Evolutionary conservation across 1,140 invertebrate species (phyloP).

Genomic region (Ganaspis sp.): DNA sequence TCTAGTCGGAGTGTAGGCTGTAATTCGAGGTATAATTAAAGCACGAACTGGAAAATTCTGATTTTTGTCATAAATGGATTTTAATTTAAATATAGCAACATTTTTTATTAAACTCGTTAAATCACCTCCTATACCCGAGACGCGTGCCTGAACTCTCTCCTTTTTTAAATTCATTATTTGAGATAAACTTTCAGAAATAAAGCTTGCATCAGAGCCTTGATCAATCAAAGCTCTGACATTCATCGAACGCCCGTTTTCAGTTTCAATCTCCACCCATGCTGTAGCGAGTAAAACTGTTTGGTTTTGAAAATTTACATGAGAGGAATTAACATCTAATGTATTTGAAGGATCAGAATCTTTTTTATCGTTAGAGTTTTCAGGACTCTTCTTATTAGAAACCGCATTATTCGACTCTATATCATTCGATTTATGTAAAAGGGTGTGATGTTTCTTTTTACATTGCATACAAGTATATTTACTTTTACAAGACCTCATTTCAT

Average conservation of each 20-base stretch:
- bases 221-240: neutral
- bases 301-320: neutral
- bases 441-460: neutral
- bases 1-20: neutral
- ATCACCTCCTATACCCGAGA: neutral
- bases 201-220: neutral
- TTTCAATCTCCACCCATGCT: neutral
- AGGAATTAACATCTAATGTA: neutral
- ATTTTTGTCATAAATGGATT: neutral
- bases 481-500: neutral
- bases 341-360: neutral
- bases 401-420: neutral
- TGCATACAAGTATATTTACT: neutral
- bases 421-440: neutral
- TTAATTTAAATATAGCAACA: neutral
- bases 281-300: neutral
- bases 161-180: neutral
- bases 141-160: neutral
- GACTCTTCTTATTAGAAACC: neutral
- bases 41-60: neutral
- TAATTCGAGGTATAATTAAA: neutral
- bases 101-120: neutral
- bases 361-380: neutral
- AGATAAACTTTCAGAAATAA: neutral
- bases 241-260: neutral